These are phyloP conservation scores for Lasioglossum figueresi DNA, from an alignment of 2,888 invertebrate species.

Conservation along the genomic window DNA sequence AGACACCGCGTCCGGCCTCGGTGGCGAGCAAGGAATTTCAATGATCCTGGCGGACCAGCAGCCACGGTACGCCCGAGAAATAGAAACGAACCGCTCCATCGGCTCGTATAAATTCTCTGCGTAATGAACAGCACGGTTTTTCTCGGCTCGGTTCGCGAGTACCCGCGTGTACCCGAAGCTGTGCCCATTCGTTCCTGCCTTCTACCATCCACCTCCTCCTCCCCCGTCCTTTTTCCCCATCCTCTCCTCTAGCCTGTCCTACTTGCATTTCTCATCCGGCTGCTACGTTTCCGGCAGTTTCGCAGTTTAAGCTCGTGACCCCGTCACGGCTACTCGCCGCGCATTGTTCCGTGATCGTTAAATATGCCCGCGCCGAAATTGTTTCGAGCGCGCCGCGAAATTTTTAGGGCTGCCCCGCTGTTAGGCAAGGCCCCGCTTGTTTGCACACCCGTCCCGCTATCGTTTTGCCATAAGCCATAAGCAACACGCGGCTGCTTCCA, in stretches of 20 bases:
- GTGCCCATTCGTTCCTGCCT: slow-evolving; percentile 5
- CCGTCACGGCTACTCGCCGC: slow-evolving; percentile 33
- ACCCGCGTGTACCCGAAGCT: neutral
- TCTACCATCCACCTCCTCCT: neutral
- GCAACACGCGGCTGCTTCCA: neutral
- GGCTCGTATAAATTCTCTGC: slow-evolving; percentile 39
- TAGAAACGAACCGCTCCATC: slow-evolving; percentile 38
- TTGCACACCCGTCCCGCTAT: neutral
- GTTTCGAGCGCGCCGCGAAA: slow-evolving; percentile 30
- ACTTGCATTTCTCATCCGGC: slow-evolving; percentile 46
- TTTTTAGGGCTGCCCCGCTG: slow-evolving; percentile 30
- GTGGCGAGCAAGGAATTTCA: slow-evolving; percentile 8
- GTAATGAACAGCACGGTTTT: slow-evolving; percentile 39
- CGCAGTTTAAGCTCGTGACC: slow-evolving; percentile 51
- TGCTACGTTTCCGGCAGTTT: slow-evolving; percentile 42
- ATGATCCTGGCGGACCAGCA: neutral
- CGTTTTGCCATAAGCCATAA: neutral
- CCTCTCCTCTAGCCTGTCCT: slow-evolving; percentile 18
- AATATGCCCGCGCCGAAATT: slow-evolving; percentile 45
- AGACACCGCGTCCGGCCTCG: neutral
- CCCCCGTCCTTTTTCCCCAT: neutral
- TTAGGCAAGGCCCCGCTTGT: neutral
- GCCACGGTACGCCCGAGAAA: slow-evolving; percentile 3
- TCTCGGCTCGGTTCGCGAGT: slow-evolving; percentile 12
- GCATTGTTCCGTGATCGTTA: slow-evolving; percentile 46